Evolutionary conservation across 2,888 invertebrate genomes (phyloP).

Genomic region (Cheilosia vernalis): DNA sequence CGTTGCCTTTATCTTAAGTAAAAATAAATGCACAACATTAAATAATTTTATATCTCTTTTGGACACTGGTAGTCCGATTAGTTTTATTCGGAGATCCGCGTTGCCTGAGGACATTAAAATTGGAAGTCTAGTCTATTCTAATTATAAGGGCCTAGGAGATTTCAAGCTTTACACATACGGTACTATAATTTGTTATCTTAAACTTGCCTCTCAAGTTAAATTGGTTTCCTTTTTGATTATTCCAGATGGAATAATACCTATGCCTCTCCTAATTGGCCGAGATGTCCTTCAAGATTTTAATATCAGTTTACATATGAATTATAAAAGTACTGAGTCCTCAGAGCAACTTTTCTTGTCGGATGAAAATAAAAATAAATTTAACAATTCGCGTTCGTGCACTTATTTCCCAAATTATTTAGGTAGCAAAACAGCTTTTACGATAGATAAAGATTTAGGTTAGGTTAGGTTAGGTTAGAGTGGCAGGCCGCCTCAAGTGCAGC

Average conservation of each 20-base stretch:
- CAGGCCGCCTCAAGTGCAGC: too few species aligned
- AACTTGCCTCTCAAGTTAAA: slow-evolving; percentile 4
- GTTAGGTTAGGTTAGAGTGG: too few species aligned
- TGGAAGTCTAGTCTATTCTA: neutral
- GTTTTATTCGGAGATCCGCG: slow-evolving; percentile 30
- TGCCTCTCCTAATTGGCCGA: slow-evolving; percentile 3
- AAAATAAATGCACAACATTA: slow-evolving; percentile 25
- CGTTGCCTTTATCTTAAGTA: slow-evolving; percentile 22
- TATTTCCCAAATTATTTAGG: too few species aligned
- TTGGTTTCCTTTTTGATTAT: slow-evolving; percentile 14
- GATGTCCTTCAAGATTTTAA: neutral
- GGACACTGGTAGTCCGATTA: slow-evolving; percentile 60
- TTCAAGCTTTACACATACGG: slow-evolving; percentile 15
- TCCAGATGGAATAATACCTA: slow-evolving; percentile 17
- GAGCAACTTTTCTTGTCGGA: too few species aligned
- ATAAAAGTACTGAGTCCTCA: neutral
- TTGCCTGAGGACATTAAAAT: slow-evolving; percentile 33
- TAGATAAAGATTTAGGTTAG: too few species aligned
- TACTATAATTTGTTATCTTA: slow-evolving; percentile 3
- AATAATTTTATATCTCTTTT: slow-evolving; percentile 31
- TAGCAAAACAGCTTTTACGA: too few species aligned
- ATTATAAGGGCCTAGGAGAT: slow-evolving; percentile 1
- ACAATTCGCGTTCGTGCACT: too few species aligned
- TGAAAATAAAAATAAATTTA: too few species aligned
- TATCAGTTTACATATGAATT: slow-evolving; percentile 1